Base-by-base conservation (phyloP, 2,888 invertebrate genomes). In the Brachyptera putata region DNA sequence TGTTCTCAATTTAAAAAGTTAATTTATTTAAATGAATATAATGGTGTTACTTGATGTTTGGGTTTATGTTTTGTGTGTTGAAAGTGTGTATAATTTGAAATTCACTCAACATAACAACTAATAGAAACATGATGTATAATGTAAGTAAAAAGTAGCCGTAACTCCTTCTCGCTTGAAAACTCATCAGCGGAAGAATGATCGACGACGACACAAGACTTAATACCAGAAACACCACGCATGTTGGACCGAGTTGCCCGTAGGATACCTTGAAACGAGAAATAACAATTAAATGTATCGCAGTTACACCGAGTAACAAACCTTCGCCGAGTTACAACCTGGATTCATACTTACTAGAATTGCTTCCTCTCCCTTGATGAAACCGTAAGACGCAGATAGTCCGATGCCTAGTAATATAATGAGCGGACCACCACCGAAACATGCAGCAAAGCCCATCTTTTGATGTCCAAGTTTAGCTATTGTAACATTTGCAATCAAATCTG, bases 391-490 rank as follows among this genome's bases (percentile, higher is more conserved):
- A n/a, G n/a, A n/a, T n/a, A n/a, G 5, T 34, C 16, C 13, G 9
- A 14, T 16, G 16, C 5, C 30, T 4, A 25, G 11, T 41, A 18
- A 41, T 41, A 74, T 76, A 83, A 82, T 85, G 68, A 86, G 83
- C 60, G 86, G 73, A 1, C 86, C 86, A 4, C 85, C 85, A 16
- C 85, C 86, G 69, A 83, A 83, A 61, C 84, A 85, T 0, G 85
- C 85, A 0, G 84, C 80, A 67, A 82, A 80, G 1, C 82, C 85
- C 83, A 85, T 85, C 61, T 80, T 75, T 0, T 84, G 80, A 69
- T 78, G 83, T 1, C 86, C 86, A 66, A 79, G 80, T 56, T 75
- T 73, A 1, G 86, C 84, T 67, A 86, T 77, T 4, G 81, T 72
- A 0, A 80, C 69, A 69, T 84, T 81, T 1, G 85, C 77, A 63